Evolutionary conservation across 1,140 invertebrate genomes (phyloP).

Genomic region (Parasteatoda tepidariorum): DNA sequence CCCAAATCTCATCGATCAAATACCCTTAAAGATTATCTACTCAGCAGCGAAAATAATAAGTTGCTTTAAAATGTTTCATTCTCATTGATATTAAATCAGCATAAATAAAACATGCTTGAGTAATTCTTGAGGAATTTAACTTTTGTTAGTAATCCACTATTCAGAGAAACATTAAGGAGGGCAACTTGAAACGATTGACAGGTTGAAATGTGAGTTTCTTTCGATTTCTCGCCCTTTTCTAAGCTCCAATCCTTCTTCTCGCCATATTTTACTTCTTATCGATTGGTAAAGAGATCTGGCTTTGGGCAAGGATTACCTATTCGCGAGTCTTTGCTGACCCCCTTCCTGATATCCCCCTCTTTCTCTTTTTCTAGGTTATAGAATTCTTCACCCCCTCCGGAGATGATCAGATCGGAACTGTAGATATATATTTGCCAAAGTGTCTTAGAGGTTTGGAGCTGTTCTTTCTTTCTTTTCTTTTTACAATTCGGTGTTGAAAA

Average conservation of each 20-base stretch:
- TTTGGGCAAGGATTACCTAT: constrained; percentile 51
- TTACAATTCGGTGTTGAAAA: not conserved
- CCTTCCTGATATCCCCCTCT: not conserved
- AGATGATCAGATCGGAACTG: constrained; percentile 13
- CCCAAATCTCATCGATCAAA: too few species aligned
- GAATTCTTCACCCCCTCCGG: not conserved
- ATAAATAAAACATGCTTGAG: too few species aligned
- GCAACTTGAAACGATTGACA: constrained; percentile 31
- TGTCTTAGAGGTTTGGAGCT: constrained; percentile 16
- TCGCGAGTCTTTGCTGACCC: not conserved
- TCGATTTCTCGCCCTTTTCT: constrained; percentile 37
- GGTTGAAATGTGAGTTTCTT: constrained; percentile 54
- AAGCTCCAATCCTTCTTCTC: constrained; percentile 41
- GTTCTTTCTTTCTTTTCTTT: not conserved
- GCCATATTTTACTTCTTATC: constrained; percentile 55
- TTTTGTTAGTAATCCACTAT: constrained; percentile 9
- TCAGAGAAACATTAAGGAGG: constrained; percentile 28
- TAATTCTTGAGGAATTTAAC: too few species aligned
- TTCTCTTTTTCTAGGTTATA: not conserved
- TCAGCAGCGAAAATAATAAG: too few species aligned
- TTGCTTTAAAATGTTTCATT: too few species aligned
- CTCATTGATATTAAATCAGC: too few species aligned
- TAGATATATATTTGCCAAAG: constrained; percentile 23
- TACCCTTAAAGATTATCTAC: too few species aligned
- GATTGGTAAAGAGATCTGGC: constrained; percentile 17